These are phyloP conservation scores for Pygmarrhopalites habei DNA, from an alignment of 1,140 invertebrate genomes.

Conservation along the genomic window DNA sequence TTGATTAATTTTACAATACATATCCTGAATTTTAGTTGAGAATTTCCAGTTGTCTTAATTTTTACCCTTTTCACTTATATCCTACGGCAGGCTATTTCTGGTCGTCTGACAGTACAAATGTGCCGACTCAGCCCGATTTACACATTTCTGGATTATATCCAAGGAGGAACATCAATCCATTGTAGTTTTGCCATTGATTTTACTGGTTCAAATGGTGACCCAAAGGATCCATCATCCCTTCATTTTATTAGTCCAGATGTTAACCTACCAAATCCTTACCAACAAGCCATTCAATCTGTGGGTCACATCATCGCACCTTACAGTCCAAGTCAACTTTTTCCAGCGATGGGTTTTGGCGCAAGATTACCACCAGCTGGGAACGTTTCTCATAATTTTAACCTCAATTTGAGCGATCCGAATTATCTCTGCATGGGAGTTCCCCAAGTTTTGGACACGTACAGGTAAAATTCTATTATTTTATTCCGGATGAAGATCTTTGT, in stretches of 20 bases:
- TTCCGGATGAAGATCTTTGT: too few relatives aligned
- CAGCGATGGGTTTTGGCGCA: slow-evolving; percentile 54
- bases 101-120: background rate
- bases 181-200: slow-evolving; percentile 59
- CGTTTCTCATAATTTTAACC: slow-evolving; percentile 54
- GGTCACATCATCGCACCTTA: slow-evolving; percentile 61
- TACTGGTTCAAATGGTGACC: slow-evolving; percentile 56
- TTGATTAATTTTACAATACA: slow-evolving; percentile 8
- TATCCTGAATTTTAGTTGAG: too few relatives aligned
- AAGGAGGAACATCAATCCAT: slow-evolving; percentile 51
- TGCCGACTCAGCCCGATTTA: slow-evolving; percentile 6
- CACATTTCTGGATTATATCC: slow-evolving; percentile 40
- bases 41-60: too few relatives aligned
- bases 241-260: slow-evolving; percentile 28
- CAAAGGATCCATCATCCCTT: slow-evolving; percentile 38
- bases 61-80: background rate
- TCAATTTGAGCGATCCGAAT: slow-evolving; percentile 52
- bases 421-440: slow-evolving; percentile 51
- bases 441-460: slow-evolving; percentile 39
- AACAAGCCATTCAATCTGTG: slow-evolving; percentile 52
- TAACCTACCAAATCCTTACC: slow-evolving; percentile 50
- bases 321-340: slow-evolving; percentile 51
- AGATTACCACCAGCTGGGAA: slow-evolving; percentile 49
- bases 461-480: too few relatives aligned
- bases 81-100: background rate